These are phyloP conservation scores for Poeciliopsis prolifica DNA, from an alignment of 2,113 vertebrate genomes.

Conservation along the genomic window DNA sequence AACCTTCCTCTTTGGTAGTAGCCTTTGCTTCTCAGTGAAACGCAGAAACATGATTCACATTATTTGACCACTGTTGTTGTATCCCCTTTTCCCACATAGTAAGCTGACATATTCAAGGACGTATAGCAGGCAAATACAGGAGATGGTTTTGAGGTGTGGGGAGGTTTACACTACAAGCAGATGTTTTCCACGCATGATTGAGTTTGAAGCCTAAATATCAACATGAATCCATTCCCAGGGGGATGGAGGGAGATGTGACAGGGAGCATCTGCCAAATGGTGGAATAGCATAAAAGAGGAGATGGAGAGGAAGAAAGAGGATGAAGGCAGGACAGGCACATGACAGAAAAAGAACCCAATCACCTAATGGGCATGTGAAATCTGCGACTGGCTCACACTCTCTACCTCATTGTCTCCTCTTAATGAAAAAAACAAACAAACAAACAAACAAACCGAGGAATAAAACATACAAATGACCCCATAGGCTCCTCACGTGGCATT, in stretches of 20 bases:
- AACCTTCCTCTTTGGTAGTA: neutral
- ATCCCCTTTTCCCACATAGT: neutral
- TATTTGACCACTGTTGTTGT: neutral
- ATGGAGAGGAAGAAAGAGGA: conserved; percentile 29
- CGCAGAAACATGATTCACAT: neutral
- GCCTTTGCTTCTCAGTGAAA: conserved; percentile 9
- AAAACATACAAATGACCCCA: conserved; percentile 11
- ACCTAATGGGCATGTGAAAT: conserved; percentile 67
- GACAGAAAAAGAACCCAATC: conserved; percentile 55
- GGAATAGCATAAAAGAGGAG: conserved; percentile 29
- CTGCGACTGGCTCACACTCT: conserved; percentile 23
- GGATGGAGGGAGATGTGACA: conserved; percentile 30
- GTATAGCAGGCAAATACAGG: conserved; percentile 29
- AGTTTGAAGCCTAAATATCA: conserved; percentile 74
- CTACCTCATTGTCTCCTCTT: conserved; percentile 44
- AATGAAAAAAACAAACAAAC: conserved; percentile 19
- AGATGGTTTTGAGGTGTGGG: conserved; percentile 49
- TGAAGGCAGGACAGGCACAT: conserved; percentile 13
- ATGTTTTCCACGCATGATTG: conserved; percentile 49
- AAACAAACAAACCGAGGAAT: neutral
- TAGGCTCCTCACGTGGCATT: neutral
- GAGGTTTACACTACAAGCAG: conserved; percentile 59
- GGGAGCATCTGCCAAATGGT: conserved; percentile 58
- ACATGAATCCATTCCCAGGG: conserved; percentile 35
- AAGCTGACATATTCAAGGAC: conserved; percentile 7